These are phyloP conservation scores for Nymphalis io DNA, from an alignment of 1,140 invertebrate genomes.

Conservation along the genomic window DNA sequence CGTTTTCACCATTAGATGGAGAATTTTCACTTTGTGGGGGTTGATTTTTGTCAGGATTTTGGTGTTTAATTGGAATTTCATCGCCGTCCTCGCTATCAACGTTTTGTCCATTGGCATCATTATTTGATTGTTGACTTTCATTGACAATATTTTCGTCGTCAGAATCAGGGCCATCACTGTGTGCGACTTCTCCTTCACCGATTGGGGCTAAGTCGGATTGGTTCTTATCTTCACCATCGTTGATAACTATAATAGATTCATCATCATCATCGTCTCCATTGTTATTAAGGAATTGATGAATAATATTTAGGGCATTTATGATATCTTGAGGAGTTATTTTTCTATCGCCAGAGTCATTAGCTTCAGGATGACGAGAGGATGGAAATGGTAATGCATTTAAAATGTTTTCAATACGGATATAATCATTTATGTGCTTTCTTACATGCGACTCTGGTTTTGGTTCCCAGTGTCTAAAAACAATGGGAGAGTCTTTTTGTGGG, in stretches of 20 bases:
- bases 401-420: background rate
- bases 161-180: background rate
- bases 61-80: no score
- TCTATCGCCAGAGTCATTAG: background rate
- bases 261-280: background rate
- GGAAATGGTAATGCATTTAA: no score
- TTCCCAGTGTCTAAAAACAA: background rate
- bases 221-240: constrained; percentile 1
- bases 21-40: no score
- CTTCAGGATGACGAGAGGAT: background rate
- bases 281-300: background rate
- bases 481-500: background rate
- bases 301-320: background rate
- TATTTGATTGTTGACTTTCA: no score
- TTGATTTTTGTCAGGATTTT: no score
- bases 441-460: background rate
- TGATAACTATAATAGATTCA: background rate
- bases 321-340: background rate
- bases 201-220: background rate
- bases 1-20: no score
- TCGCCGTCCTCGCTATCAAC: no score
- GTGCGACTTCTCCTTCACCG: background rate
- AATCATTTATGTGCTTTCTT: background rate
- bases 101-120: no score
- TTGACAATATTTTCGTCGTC: no score